Evolutionary conservation across 2,888 invertebrate genomes (phyloP), one percentile per base, ranked within the genome.

Genomic region (Diadegma fenestrale): DNA sequence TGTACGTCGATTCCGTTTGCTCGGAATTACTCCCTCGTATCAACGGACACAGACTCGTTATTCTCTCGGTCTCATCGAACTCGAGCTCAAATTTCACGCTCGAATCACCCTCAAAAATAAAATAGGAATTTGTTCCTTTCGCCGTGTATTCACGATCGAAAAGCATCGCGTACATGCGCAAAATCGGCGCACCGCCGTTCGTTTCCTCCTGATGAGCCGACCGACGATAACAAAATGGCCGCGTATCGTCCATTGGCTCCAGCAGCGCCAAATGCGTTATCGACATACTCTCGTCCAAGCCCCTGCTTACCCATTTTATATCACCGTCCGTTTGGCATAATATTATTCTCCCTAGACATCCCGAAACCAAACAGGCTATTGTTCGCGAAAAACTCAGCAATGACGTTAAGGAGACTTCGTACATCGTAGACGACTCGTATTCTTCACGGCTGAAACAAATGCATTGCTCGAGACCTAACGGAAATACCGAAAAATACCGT

Each of bases 61-160:
- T n/a, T n/a, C n/a, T n/a, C n/a, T n/a, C n/a, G n/a, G n/a, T n/a
- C n/a, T n/a, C n/a, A n/a, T n/a, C 92, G 66, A 93, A 84, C 71
- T 93, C 91, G 14, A 93, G 86, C 69, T 93, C 92, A 75, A 93
- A 93, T 68, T 92, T 93, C 0, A 93, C 84, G 80, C 90, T 90
- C 0, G 93, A 92, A 45, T 93, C 92, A 2, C 89, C 88, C 80
- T 92, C 92, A 88, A 94, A 96, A 96, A 95, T 97, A 95, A 94
- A 97, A 96, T 90, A 96, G 94, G 92, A 94, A 95, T 89, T 96
- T 95, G 88, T 95, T 95, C 88, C 96, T 95, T 73, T 96, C 94
- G 83, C 96, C 93, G 91, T 95, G 94, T 86, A 95, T 94, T 94
- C 97, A 96, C 26, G 88, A 91, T n/a, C n/a, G n/a, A n/a, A n/a